These are phyloP conservation scores for Rhyacophila evoluta DNA, from an alignment of 2,888 invertebrate genomes.

Conservation along the genomic window DNA sequence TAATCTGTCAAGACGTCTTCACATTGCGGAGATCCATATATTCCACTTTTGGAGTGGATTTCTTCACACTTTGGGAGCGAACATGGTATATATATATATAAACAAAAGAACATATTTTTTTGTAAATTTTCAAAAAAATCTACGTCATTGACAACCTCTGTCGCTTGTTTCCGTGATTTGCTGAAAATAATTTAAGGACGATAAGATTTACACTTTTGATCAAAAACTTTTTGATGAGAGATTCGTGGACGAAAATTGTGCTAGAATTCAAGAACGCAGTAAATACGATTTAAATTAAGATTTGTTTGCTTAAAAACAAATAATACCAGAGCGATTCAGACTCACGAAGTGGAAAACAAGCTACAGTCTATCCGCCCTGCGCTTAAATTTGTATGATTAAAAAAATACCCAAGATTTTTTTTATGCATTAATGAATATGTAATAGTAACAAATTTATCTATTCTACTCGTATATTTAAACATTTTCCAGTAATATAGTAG, in stretches of 20 bases:
- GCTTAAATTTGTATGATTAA: background rate
- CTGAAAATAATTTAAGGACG: background rate
- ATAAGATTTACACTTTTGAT: slow-evolving; percentile 22
- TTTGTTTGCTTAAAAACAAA: slow-evolving; percentile 7
- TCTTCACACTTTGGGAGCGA: too few species aligned
- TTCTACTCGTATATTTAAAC: too few species aligned
- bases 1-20: too few species aligned
- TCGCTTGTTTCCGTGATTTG: background rate
- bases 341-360: background rate
- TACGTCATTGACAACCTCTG: background rate
- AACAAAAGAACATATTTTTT: too few species aligned
- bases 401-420: too few species aligned
- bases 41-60: too few species aligned
- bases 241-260: background rate
- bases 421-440: too few species aligned
- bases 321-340: background rate
- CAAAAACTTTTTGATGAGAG: slow-evolving; percentile 18
- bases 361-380: background rate
- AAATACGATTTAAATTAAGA: slow-evolving; percentile 5
- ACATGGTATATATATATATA: too few species aligned
- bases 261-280: slow-evolving; percentile 17
- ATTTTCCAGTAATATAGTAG: too few species aligned
- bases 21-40: too few species aligned
- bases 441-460: too few species aligned
- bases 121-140: background rate